Evolutionary conservation across 2,888 invertebrate species (phyloP).

Genomic region (Crepidodera aurea): DNA sequence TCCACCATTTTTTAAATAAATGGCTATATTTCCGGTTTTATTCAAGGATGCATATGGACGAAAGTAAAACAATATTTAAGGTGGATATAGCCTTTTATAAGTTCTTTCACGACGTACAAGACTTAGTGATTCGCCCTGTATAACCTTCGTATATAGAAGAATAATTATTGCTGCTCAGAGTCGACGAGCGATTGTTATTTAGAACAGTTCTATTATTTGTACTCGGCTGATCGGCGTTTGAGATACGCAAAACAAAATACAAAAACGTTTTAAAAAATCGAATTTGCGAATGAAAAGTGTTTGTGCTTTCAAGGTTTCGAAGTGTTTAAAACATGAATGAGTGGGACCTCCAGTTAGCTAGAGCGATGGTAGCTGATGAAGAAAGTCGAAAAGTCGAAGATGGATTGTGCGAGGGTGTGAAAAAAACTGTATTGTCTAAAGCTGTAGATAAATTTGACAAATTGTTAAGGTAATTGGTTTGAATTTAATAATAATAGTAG

Average conservation of each 20-base stretch:
- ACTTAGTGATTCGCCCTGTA: conserved; percentile 23
- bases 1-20: too few species aligned
- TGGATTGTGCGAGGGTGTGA: conserved; percentile 68
- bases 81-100: too few species aligned
- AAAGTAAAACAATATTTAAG: too few species aligned
- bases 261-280: not conserved
- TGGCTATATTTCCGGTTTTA: too few species aligned
- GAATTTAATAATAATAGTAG: too few species aligned
- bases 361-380: conserved; percentile 72
- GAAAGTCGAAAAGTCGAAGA: conserved; percentile 59
- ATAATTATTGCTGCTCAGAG: conserved; percentile 26
- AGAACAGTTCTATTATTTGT: conserved; percentile 36
- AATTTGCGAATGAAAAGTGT: conserved; percentile 10
- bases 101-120: too few species aligned
- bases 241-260: conserved; percentile 14
- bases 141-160: conserved; percentile 31
- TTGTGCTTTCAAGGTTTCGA: not conserved
- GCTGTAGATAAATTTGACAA: conserved; percentile 51
- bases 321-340: conserved; percentile 69
- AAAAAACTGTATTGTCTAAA: conserved; percentile 67
- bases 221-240: conserved; percentile 13
- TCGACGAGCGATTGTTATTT: conserved; percentile 34
- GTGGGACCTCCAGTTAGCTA: conserved; percentile 75
- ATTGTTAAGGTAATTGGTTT: conserved; percentile 51
- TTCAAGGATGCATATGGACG: too few species aligned